A percentile compares a stretch with the other conserved stretches of the same genome.
Evolutionary conservation across 2,113 vertebrate species (phyloP).

Genomic region (Arvicanthis niloticus): DNA sequence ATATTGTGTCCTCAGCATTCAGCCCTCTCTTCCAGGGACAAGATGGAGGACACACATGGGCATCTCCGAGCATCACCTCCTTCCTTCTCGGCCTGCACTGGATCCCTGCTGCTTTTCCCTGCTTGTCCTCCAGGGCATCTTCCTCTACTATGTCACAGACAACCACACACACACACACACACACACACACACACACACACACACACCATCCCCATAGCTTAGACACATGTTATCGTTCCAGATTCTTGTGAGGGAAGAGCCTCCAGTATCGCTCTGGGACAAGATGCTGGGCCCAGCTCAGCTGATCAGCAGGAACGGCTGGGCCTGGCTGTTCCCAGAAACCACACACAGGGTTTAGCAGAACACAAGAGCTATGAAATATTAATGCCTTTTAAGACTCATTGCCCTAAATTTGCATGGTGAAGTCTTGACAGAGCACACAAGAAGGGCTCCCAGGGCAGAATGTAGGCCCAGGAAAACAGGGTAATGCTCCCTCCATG

Average conservation of each 20-base stretch:
- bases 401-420: background rate
- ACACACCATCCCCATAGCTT: background rate
- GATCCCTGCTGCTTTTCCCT: too few relatives aligned
- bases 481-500: background rate
- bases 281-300: background rate
- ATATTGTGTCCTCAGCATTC: background rate
- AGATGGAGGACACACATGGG: background rate
- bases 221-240: background rate
- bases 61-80: too few relatives aligned
- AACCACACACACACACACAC: too few relatives aligned
- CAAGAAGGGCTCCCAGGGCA: background rate
- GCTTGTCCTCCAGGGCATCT: too few relatives aligned
- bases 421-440: background rate
- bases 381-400: conserved; percentile 51
- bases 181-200: too few relatives aligned
- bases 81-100: too few relatives aligned
- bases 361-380: conserved; percentile 46
- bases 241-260: background rate
- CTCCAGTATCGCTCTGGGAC: background rate
- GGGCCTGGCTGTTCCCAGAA: conserved; percentile 32
- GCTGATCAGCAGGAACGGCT: background rate
- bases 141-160: background rate
- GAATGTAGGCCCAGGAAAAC: background rate
- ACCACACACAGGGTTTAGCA: background rate
- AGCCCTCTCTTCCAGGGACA: background rate